These are phyloP conservation scores for Poecilobothrus nobilitatus DNA, from an alignment of 2,888 invertebrate genomes.

Conservation along the genomic window DNA sequence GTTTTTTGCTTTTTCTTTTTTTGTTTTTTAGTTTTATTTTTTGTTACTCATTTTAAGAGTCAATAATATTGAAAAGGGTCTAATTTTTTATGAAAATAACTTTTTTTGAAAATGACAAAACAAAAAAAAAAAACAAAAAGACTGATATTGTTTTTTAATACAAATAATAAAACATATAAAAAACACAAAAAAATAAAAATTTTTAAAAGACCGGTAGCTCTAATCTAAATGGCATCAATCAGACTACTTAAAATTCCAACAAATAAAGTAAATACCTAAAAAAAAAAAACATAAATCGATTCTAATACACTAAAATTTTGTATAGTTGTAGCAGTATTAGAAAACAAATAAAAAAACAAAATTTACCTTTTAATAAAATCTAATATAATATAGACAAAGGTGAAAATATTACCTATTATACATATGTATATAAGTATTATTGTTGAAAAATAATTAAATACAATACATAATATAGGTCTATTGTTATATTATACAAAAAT, in stretches of 20 bases:
- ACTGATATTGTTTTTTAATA: not conserved
- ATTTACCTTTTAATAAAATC: no score
- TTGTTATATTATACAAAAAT: no score
- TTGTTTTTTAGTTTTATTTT: no score
- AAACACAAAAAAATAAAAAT: not conserved
- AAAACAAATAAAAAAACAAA: not conserved
- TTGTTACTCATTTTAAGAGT: not conserved
- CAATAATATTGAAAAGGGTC: constrained; percentile 4
- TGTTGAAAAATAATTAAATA: not conserved
- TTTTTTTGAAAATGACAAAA: not conserved
- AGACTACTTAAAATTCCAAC: constrained; percentile 6
- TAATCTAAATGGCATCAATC: constrained; percentile 4
- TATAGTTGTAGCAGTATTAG: not conserved
- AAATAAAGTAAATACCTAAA: not conserved
- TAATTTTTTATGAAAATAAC: constrained; percentile 2
- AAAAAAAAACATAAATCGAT: no score
- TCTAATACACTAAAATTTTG: no score
- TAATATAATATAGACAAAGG: not conserved
- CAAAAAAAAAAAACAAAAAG: not conserved
- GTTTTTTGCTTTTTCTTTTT: no score
- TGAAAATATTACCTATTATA: not conserved
- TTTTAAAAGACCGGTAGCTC: not conserved
- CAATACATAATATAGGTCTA: no score
- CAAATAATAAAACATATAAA: not conserved
- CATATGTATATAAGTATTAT: no score